These are phyloP conservation scores for Pyxicephalus adspersus DNA, from an alignment of 2,113 vertebrate species.

Conservation along the genomic window DNA sequence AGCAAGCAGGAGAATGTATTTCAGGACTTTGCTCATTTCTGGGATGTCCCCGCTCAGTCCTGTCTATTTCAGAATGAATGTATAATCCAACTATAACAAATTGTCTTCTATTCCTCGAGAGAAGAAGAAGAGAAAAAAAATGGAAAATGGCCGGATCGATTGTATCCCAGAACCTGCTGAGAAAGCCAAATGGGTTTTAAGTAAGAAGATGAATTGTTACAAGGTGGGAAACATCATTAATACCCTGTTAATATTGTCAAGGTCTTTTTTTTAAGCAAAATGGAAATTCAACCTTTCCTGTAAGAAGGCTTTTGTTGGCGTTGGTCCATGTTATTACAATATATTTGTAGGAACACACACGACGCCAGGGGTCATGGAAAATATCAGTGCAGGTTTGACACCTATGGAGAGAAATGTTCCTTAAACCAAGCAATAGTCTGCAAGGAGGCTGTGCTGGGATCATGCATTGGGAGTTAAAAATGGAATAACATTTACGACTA, in stretches of 20 bases:
- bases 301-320: slow-evolving; percentile 13
- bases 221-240: slow-evolving; percentile 13
- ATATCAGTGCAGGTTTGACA: neutral
- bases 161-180: neutral
- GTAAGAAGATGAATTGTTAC: slow-evolving; percentile 16
- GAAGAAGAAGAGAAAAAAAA: neutral
- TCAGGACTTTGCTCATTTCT: neutral
- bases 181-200: neutral
- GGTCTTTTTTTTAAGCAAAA: neutral
- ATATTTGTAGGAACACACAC: slow-evolving; percentile 35
- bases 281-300: slow-evolving; percentile 12
- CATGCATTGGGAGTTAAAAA: too few relatives aligned
- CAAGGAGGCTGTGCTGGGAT: too few relatives aligned
- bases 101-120: neutral
- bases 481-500: too few relatives aligned
- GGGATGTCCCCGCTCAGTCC: neutral
- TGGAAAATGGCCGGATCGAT: neutral
- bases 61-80: neutral
- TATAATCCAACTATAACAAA: neutral
- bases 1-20: too few relatives aligned
- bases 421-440: too few relatives aligned
- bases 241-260: slow-evolving; percentile 10
- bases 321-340: slow-evolving; percentile 9
- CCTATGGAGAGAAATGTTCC: neutral
- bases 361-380: neutral